These are phyloP conservation scores for Illadopsis cleaveri DNA, from an alignment of 2,113 vertebrate species.

Conservation along the genomic window DNA sequence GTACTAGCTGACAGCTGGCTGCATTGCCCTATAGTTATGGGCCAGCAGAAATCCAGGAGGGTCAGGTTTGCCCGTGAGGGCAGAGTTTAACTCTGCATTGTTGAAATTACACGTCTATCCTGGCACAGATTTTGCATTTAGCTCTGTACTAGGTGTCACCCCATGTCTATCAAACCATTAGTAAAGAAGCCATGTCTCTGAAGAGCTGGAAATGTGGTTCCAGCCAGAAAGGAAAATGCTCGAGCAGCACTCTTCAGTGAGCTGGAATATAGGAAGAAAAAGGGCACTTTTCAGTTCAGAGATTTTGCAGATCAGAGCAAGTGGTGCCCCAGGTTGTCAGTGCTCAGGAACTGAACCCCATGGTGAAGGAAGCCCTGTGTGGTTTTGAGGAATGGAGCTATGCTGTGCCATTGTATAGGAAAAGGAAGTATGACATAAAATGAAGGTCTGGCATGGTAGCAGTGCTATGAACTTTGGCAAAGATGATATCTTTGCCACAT, in stretches of 20 bases:
- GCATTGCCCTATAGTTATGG: neutral
- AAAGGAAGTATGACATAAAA: neutral
- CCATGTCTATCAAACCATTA: neutral
- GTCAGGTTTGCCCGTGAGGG: neutral
- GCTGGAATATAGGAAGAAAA: neutral
- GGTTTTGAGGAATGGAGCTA: neutral
- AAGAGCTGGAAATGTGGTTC: neutral
- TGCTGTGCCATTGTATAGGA: neutral
- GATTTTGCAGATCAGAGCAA: neutral
- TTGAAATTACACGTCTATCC: neutral
- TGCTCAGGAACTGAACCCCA: neutral
- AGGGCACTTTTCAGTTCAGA: neutral
- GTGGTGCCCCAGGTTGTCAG: neutral
- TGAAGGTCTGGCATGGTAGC: fast-evolving
- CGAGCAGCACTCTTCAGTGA: neutral
- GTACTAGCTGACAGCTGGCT: neutral
- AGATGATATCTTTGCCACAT: neutral
- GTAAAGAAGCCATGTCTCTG: neutral
- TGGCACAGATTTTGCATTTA: neutral
- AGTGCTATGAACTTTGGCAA: neutral
- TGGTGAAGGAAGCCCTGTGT: neutral
- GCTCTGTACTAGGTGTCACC: neutral
- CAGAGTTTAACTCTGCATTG: neutral
- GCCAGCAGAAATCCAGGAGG: neutral
- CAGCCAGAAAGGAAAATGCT: neutral